Evolutionary conservation across 2,888 invertebrate species (phyloP).

Genomic region (Scotopteryx bipunctaria): DNA sequence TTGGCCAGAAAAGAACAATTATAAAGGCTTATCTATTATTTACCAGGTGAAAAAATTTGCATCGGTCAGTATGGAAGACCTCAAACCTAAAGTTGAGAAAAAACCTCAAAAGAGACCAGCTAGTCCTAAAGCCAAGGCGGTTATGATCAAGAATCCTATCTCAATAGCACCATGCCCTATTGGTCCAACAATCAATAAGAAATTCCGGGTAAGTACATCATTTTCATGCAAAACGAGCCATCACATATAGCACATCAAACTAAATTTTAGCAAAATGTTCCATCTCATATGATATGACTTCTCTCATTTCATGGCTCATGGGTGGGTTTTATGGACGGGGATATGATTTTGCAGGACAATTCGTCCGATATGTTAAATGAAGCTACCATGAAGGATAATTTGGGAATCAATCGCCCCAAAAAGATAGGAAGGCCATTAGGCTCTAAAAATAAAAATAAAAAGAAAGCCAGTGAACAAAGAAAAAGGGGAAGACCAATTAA

Average conservation of each 20-base stretch:
- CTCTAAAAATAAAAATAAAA: conserved; percentile 1
- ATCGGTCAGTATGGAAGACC: conserved; percentile 61
- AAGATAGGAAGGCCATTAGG: conserved; percentile 5
- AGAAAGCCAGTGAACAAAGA: background rate
- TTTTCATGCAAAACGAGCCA: too few species aligned
- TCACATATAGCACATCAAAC: too few species aligned
- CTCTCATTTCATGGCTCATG: background rate
- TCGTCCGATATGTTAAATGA: background rate
- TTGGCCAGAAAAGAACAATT: too few species aligned
- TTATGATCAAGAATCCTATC: conserved; percentile 59
- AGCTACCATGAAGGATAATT: background rate
- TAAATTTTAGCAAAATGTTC: too few species aligned
- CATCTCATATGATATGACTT: background rate
- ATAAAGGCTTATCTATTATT: too few species aligned
- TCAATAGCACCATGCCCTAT: conserved; percentile 48
- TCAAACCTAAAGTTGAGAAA: conserved; percentile 51
- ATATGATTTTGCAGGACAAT: conserved; percentile 14
- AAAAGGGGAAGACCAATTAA: background rate
- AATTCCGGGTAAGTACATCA: conserved; percentile 60
- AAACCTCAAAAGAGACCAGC: conserved; percentile 62
- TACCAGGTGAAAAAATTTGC: conserved; percentile 79
- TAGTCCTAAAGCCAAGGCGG: conserved; percentile 60
- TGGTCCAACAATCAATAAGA: conserved; percentile 55
- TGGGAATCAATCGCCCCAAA: background rate
- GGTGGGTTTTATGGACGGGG: conserved; percentile 10